A percentile compares a stretch with the other conserved stretches of the same genome.
Evolutionary conservation across 2,797 vertebrate genomes (phyloP).

Genomic region (Chaetophractus vellerosus): DNA sequence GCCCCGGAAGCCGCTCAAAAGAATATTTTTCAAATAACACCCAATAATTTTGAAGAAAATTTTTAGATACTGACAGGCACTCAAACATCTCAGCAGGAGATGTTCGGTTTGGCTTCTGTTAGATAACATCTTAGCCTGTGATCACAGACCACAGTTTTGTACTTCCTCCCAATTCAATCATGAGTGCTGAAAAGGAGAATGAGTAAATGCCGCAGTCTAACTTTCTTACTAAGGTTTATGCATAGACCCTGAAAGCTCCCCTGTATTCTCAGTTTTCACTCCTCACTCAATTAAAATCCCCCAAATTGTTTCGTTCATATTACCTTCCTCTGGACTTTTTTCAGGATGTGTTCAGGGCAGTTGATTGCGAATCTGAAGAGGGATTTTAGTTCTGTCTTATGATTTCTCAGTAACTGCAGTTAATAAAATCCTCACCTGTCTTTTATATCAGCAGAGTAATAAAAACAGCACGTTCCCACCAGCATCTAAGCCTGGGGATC

Average conservation of each 20-base stretch:
- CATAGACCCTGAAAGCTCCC: slow-evolving; percentile 16
- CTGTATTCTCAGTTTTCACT: background rate
- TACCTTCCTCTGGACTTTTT: slow-evolving; percentile 86
- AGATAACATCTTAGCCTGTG: slow-evolving; percentile 62
- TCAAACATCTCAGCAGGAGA: slow-evolving; percentile 53
- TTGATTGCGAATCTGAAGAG: slow-evolving; percentile 79
- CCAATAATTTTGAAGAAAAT: slow-evolving; percentile 46
- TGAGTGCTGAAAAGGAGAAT: slow-evolving; percentile 49
- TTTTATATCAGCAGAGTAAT: slow-evolving; percentile 88
- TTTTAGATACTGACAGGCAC: slow-evolving; percentile 27
- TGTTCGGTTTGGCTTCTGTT: slow-evolving; percentile 57
- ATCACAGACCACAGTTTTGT: slow-evolving; percentile 52
- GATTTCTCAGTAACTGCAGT: slow-evolving; percentile 74
- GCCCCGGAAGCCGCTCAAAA: background rate
- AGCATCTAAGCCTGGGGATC: slow-evolving; percentile 90
- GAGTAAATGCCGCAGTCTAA: slow-evolving; percentile 23
- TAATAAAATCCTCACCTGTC: slow-evolving; percentile 80
- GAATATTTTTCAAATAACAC: slow-evolving; percentile 54
- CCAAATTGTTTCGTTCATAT: slow-evolving; percentile 74
- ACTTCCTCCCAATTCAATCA: slow-evolving; percentile 49
- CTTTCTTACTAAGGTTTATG: slow-evolving; percentile 56
- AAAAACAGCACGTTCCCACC: slow-evolving; percentile 81
- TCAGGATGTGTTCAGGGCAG: slow-evolving; percentile 72
- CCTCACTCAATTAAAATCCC: slow-evolving; percentile 62
- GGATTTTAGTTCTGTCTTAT: slow-evolving; percentile 68